Percentiles rank a stretch among this genome's conserved stretches.
Evolutionary conservation across 2,113 vertebrate genomes (phyloP).

Genomic region (Rana temporaria): DNA sequence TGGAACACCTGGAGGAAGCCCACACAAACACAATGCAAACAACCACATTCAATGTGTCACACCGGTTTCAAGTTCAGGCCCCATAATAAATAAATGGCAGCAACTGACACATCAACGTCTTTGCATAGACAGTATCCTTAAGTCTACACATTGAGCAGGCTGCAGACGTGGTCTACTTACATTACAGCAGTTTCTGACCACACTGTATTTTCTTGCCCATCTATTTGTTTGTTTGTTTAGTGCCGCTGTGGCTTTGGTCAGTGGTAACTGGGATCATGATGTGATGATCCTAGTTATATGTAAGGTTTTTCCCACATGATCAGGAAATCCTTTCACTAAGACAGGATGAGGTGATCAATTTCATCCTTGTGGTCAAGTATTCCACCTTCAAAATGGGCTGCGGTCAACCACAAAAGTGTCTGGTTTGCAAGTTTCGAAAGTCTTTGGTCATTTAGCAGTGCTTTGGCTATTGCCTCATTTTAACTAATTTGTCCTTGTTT

Average conservation of each 20-base stretch:
- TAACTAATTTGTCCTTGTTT: constrained; percentile 20
- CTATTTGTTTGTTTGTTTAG: constrained; percentile 57
- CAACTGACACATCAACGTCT: background rate
- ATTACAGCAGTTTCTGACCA: constrained; percentile 20
- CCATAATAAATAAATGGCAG: background rate
- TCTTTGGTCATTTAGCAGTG: constrained; percentile 22
- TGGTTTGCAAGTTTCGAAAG: constrained; percentile 50
- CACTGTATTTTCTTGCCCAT: constrained; percentile 51
- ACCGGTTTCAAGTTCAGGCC: background rate
- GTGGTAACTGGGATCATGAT: constrained; percentile 51
- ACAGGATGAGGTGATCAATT: constrained; percentile 57
- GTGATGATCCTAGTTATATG: constrained; percentile 40
- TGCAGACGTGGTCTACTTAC: constrained; percentile 58
- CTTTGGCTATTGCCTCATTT: constrained; percentile 32
- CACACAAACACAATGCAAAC: no score
- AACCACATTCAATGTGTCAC: background rate
- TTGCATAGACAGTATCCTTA: constrained; percentile 42
- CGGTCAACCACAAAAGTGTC: constrained; percentile 48
- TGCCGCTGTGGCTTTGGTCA: constrained; percentile 46
- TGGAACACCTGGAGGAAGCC: no score
- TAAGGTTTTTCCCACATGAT: constrained; percentile 54
- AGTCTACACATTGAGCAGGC: constrained; percentile 41
- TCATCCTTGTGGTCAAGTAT: constrained; percentile 34
- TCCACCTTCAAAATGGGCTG: constrained; percentile 45
- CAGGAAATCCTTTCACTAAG: constrained; percentile 55